Percentiles rank a stretch among this genome's conserved stretches.
These are phyloP conservation scores for Streblospio benedicti DNA, from an alignment of 1,140 invertebrate genomes.

Conservation along the genomic window DNA sequence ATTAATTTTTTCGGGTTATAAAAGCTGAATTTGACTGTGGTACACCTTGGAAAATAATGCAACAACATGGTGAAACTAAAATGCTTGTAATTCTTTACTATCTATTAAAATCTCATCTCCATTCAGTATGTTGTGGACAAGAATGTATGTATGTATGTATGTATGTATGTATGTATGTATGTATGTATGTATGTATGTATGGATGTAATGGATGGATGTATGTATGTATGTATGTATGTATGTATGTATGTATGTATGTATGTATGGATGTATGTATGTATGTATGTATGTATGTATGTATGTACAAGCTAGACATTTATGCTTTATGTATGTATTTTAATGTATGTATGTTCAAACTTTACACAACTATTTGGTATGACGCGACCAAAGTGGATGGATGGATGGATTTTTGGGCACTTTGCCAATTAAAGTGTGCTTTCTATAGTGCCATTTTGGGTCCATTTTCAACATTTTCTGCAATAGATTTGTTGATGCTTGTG, in stretches of 20 bases:
- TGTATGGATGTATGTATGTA: constrained; percentile 4
- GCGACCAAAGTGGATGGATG: too few species aligned
- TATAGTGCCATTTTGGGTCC: too few species aligned
- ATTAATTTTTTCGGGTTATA: not conserved
- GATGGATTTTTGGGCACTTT: too few species aligned
- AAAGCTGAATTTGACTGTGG: not conserved
- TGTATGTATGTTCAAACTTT: too few species aligned
- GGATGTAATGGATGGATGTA: not conserved
- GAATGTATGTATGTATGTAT: not conserved
- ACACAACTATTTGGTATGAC: too few species aligned
- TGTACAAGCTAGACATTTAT: too few species aligned
- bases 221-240: constrained; percentile 1
- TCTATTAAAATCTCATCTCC: not conserved
- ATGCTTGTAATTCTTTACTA: not conserved
- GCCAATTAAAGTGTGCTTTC: too few species aligned
- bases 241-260: constrained; percentile 8
- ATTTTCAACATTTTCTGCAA: too few species aligned
- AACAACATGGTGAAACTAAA: not conserved
- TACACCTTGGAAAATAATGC: not conserved
- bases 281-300: not conserved
- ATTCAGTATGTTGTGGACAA: not conserved
- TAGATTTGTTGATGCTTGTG: too few species aligned
- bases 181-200: not conserved
- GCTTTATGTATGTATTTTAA: too few species aligned
- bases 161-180: not conserved